Evolutionary conservation across 2,888 invertebrate genomes (phyloP).

Genomic region (Crocallis elinguaria): DNA sequence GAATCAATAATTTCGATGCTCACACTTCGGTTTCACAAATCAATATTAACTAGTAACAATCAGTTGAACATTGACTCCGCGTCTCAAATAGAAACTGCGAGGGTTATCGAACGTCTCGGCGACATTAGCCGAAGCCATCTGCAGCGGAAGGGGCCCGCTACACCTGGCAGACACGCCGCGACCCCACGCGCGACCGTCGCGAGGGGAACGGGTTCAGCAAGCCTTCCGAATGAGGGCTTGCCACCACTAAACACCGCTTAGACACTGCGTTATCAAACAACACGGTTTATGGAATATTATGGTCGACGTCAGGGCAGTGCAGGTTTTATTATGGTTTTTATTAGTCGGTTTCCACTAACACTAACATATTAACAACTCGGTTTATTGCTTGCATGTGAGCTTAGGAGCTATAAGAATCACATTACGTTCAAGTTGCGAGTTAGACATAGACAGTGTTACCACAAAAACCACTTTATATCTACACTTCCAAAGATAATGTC

Average conservation of each 20-base stretch:
- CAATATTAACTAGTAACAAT: neutral
- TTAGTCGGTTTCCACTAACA: constrained; percentile 36
- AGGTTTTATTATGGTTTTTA: constrained; percentile 49
- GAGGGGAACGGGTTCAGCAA: constrained; percentile 59
- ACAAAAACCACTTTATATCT: too few relatives aligned
- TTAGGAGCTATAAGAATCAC: neutral
- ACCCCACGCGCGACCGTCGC: constrained; percentile 56
- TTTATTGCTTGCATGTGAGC: constrained; percentile 25
- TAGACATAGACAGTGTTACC: too few relatives aligned
- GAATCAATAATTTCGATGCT: too few relatives aligned
- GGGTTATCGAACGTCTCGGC: constrained; percentile 26
- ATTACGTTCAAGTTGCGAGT: neutral
- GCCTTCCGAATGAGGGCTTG: constrained; percentile 54
- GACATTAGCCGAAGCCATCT: constrained; percentile 51
- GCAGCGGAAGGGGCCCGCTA: constrained; percentile 62
- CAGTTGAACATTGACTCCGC: neutral
- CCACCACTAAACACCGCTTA: constrained; percentile 50
- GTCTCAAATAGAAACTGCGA: constrained; percentile 6
- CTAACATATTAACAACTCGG: constrained; percentile 23
- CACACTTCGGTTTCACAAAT: too few relatives aligned
- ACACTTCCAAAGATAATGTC: too few relatives aligned
- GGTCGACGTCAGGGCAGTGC: constrained; percentile 31
- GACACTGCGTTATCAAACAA: constrained; percentile 49
- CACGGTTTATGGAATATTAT: constrained; percentile 43
- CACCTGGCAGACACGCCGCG: constrained; percentile 73